Percentiles rank a stretch among this genome's conserved stretches.
Conservation (phyloP, 1,140 invertebrate genomes). For the Nasonia vitripennis region DNA sequence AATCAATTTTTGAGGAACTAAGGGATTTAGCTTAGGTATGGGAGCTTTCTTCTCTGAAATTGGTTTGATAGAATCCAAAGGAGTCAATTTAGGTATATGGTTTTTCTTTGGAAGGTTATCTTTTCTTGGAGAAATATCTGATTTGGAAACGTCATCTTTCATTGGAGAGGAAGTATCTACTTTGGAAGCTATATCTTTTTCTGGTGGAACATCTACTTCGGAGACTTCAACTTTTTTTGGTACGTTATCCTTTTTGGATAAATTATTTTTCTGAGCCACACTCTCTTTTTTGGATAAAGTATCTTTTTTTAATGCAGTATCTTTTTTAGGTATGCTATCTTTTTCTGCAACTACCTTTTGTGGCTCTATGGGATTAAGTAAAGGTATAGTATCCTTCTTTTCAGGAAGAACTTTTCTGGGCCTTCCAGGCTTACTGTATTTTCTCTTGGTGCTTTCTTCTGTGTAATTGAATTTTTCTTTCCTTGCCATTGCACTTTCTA, state of each 20-base stretch:
- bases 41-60: slow-evolving; percentile 49
- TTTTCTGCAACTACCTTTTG: slow-evolving; percentile 30
- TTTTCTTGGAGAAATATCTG: not conserved
- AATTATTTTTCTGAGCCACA: not conserved
- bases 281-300: slow-evolving; percentile 6
- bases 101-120: not conserved
- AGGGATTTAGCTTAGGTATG: slow-evolving; percentile 47
- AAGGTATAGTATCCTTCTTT: slow-evolving; percentile 50
- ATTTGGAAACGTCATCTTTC: not conserved
- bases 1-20: slow-evolving; percentile 39
- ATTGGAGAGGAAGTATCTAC: not conserved
- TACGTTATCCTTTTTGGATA: not conserved
- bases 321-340: slow-evolving; percentile 27
- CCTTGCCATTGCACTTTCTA: slow-evolving; percentile 74
- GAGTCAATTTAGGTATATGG: not conserved
- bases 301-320: slow-evolving; percentile 23
- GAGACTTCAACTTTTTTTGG: not conserved
- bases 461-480: slow-evolving; percentile 75
- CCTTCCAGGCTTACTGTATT: slow-evolving; percentile 69
- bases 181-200: not conserved
- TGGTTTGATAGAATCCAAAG: slow-evolving; percentile 3
- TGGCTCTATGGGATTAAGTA: slow-evolving; percentile 41
- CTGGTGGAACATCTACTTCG: not conserved
- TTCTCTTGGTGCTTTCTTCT: slow-evolving; percentile 68
- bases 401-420: slow-evolving; percentile 63